phyloP scores from a whole-genome alignment of 2,888 invertebrate species.

The Napeogenes sylphis region DNA sequence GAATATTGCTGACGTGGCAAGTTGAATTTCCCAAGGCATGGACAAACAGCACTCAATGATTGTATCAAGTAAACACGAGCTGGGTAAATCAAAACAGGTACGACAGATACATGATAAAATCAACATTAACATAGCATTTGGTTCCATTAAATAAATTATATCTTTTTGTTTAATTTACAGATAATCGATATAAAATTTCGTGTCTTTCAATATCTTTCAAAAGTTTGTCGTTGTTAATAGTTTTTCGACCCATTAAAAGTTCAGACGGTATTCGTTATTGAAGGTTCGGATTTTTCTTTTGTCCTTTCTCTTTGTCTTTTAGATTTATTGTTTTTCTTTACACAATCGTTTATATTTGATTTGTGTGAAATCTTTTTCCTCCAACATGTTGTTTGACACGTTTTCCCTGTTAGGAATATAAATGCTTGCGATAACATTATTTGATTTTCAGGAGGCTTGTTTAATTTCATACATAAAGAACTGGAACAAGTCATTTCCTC shows the following conservation, averaged over 20 bases:
- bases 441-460: neutral
- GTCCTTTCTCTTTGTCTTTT: conserved; percentile 31
- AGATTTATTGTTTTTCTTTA: conserved; percentile 34
- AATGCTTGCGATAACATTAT: neutral
- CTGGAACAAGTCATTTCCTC: no score
- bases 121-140: neutral
- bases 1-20: no score
- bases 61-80: no score
- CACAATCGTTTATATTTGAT: conserved; percentile 9
- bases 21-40: no score
- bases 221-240: conserved; percentile 47
- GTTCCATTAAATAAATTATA: neutral
- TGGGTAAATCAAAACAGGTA: no score
- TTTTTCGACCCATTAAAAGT: conserved; percentile 41
- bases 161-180: conserved; percentile 9
- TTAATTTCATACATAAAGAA: no score
- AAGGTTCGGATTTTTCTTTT: conserved; percentile 33
- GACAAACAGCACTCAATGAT: no score
- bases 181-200: conserved; percentile 26
- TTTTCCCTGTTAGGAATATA: conserved; percentile 3
- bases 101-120: no score
- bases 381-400: conserved; percentile 6
- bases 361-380: conserved; percentile 9
- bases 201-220: conserved; percentile 33
- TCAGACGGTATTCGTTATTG: conserved; percentile 38